These are phyloP conservation scores for Pachyseris speciosa DNA, from an alignment of 64 coral and sea anemone genomes.

Conservation along the genomic window DNA sequence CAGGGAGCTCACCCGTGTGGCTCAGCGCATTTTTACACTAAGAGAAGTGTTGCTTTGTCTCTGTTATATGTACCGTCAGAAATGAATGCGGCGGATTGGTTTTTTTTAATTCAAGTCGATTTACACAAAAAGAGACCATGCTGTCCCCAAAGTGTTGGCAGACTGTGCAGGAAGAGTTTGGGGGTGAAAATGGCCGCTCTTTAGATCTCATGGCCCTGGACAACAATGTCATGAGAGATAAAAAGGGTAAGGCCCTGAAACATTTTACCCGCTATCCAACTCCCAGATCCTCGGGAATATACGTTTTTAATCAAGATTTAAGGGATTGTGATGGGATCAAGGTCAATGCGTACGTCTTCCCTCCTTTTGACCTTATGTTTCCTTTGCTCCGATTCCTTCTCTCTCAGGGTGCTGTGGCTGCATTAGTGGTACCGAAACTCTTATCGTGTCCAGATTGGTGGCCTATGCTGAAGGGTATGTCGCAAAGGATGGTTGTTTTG, in stretches of 20 bases:
- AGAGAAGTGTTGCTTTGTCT: background rate
- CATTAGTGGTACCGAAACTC: constrained; percentile 12
- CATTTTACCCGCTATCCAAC: constrained; percentile 58
- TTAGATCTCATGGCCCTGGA: constrained; percentile 21
- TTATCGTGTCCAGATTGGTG: constrained; percentile 4
- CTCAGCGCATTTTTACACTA: background rate
- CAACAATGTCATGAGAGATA: background rate
- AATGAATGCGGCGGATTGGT: constrained; percentile 4
- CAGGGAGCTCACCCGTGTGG: background rate
- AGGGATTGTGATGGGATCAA: background rate
- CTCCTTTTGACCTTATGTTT: background rate
- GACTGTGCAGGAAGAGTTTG: background rate
- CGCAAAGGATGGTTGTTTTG: background rate
- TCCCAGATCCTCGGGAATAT: background rate
- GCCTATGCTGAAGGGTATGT: background rate
- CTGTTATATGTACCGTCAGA: background rate
- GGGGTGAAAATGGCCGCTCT: constrained; percentile 15
- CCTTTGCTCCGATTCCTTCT: constrained; percentile 7
- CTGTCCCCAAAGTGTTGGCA: constrained; percentile 12
- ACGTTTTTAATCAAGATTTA: constrained; percentile 37
- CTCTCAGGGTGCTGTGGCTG: background rate
- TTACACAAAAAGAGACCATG: background rate
- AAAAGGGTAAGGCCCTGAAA: background rate
- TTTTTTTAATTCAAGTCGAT: background rate
- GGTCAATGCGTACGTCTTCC: constrained; percentile 46